Conservation (phyloP, 2,797 vertebrate genomes). For the Kryptolebias ocellatus region DNA sequence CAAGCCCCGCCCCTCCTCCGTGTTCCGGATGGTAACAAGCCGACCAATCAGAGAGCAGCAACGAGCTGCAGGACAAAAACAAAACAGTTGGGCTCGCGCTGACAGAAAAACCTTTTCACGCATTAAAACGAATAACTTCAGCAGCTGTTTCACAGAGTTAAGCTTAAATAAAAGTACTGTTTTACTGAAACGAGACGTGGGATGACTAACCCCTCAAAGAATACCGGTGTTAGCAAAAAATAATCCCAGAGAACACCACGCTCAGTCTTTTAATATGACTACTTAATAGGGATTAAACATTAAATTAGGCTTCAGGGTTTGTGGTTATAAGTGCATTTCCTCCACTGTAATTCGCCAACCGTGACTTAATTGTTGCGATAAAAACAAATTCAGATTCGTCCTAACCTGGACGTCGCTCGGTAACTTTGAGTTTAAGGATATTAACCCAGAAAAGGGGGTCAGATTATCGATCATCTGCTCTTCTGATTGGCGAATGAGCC, state of each 20-base stretch:
- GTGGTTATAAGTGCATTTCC: no score
- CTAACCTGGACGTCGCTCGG: neutral
- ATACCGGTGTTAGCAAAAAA: neutral
- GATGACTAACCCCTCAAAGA: neutral
- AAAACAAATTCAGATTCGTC: neutral
- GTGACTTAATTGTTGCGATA: neutral
- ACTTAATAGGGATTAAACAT: no score
- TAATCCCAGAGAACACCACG: neutral
- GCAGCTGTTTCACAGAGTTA: neutral
- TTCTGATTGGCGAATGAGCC: neutral
- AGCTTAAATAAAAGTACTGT: no score
- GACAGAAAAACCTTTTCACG: constrained; percentile 56
- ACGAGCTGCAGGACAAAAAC: constrained; percentile 84
- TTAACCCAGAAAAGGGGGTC: neutral
- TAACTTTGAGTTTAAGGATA: neutral
- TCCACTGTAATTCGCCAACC: neutral
- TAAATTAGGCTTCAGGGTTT: neutral
- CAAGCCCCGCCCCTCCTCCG: constrained; percentile 82
- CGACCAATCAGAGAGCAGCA: constrained; percentile 85
- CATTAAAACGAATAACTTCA: constrained; percentile 47
- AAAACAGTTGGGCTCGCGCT: constrained; percentile 81
- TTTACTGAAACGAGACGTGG: neutral
- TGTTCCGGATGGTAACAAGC: constrained; percentile 98
- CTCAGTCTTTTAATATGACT: neutral
- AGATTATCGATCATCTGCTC: neutral